Conservation (phyloP, 2,113 vertebrate genomes). For the Passer montanus region DNA sequence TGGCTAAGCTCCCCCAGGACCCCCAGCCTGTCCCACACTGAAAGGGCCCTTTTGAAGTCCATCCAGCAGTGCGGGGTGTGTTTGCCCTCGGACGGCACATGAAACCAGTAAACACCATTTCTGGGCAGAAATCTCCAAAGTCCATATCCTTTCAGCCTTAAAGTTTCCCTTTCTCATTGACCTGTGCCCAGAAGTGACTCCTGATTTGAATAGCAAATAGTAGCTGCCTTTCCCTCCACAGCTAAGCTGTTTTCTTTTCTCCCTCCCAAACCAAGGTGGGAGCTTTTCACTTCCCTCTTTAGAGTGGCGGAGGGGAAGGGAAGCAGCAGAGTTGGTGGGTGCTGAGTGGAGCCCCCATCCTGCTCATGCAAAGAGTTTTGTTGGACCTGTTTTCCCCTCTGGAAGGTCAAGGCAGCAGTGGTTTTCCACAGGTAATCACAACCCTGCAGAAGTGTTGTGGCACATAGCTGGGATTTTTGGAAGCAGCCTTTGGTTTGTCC, state of each 20-base stretch:
- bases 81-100: not conserved
- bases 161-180: conserved; percentile 65
- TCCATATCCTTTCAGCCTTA: conserved; percentile 3
- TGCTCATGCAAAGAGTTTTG: not conserved
- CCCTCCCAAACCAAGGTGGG: not conserved
- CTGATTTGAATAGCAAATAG: conserved; percentile 66
- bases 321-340: not conserved
- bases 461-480: not conserved
- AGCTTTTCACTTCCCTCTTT: not conserved
- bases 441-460: fast-evolving
- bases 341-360: not conserved
- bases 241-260: conserved; percentile 16
- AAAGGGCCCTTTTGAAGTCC: conserved; percentile 58
- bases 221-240: not conserved
- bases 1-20: conserved; percentile 14
- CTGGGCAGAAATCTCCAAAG: conserved; percentile 34
- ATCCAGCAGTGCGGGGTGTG: fast-evolving
- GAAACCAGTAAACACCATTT: conserved; percentile 11
- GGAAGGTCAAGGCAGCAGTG: not conserved
- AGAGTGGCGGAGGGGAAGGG: fast-evolving
- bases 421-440: not conserved
- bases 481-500: not conserved
- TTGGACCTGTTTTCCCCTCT: not conserved
- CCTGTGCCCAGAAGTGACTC: conserved; percentile 52
- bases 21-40: not conserved